These are phyloP conservation scores for Caenorhabditis virilis DNA, from an alignment of 2,888 invertebrate species.

Conservation along the genomic window DNA sequence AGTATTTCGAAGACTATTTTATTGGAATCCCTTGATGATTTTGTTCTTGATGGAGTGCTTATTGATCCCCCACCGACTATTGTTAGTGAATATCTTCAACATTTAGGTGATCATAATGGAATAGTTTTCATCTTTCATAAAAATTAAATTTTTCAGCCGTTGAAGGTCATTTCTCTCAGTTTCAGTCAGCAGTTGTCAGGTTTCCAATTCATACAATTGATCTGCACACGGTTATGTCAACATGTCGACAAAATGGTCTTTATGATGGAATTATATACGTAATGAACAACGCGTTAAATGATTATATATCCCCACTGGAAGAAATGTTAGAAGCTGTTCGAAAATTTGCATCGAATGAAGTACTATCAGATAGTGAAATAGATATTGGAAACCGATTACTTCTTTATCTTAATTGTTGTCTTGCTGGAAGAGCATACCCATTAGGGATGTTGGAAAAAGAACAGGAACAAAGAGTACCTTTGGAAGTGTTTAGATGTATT, in stretches of 20 bases:
- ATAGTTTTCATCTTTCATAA: neutral
- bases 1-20: constrained; percentile 76
- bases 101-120: no score
- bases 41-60: constrained; percentile 54
- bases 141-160: constrained; percentile 70
- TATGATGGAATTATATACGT: constrained; percentile 80
- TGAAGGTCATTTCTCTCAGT: constrained; percentile 75
- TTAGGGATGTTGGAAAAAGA: constrained; percentile 71
- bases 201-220: constrained; percentile 80
- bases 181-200: constrained; percentile 79
- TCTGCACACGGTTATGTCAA: constrained; percentile 76
- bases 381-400: constrained; percentile 82
- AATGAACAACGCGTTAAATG: constrained; percentile 79
- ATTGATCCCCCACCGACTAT: constrained; percentile 74
- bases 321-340: constrained; percentile 64
- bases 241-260: constrained; percentile 75
- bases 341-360: constrained; percentile 43
- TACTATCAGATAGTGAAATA: constrained; percentile 71
- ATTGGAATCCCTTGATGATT: constrained; percentile 77
- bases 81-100: constrained; percentile 78
- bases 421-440: constrained; percentile 85
- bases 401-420: constrained; percentile 83
- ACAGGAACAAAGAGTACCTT: constrained; percentile 45
- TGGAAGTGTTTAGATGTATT: constrained; percentile 55
- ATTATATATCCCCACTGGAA: constrained; percentile 79